Evolutionary conservation across 2,888 invertebrate species (phyloP), one percentile per base, ranked within the genome.

Genomic region (Caenorhabditis panamensis): DNA sequence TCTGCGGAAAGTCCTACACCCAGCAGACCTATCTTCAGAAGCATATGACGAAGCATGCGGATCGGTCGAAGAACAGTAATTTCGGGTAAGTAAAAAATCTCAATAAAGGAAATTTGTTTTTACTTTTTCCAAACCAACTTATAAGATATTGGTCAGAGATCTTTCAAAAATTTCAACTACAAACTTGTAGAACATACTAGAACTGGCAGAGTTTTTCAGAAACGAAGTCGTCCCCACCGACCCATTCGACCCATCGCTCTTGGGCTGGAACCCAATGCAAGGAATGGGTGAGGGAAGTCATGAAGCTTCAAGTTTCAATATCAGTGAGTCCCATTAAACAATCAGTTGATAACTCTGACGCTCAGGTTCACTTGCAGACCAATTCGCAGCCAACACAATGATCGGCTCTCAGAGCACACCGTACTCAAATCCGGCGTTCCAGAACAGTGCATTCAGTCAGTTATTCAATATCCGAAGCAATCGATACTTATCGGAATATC

Each of bases 1-100:
- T 96, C 92, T 99, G 99, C 92, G 99, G 99, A 91, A 99, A 99
- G 93, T 96, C 96, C 84, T 99, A 99, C 93, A 99, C 98, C 79
- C 99, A 99, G 93, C 97, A 98, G 93, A 98, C 97, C 83, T 99
- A 99, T 92, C 94, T 99, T 91, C 96, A 96, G 91, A 97, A 99
- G 92, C 99, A 99, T 93, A 97, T 99, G 97, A 96, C 97, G 92
- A 99, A 99, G 92, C 99, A 99, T 92, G 86, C 89, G 8, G 91
- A 91, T 68, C 51, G 90, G 24, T 82, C 80, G 28, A 73, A 79
- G 69, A 72, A 78, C 20, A 22, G 22, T 24, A 67, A 37, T 59
- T 79, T 78, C 54, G 82, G 73, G 63, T 63, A 11, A 4, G 61
- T 61, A 16, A 13, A 11, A 13, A 69, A 59, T 36, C 51, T 1